These are phyloP conservation scores for Rana temporaria DNA, from an alignment of 2,113 vertebrate genomes.

Conservation along the genomic window DNA sequence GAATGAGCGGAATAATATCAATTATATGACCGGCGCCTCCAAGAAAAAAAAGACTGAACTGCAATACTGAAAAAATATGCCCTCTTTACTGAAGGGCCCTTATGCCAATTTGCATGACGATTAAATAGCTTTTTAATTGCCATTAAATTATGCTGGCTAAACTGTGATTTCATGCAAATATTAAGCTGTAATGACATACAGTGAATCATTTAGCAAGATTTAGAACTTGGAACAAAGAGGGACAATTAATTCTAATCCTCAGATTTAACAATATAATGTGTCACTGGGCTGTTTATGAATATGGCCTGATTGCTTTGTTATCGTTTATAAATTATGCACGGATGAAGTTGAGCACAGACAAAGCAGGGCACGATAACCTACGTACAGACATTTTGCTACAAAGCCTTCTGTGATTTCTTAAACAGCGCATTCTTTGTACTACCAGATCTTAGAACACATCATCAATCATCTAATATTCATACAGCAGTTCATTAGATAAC, in stretches of 20 bases:
- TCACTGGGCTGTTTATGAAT: slow-evolving; percentile 79
- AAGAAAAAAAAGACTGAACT: slow-evolving; percentile 63
- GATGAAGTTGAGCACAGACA: slow-evolving; percentile 68
- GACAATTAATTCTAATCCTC: slow-evolving; percentile 88
- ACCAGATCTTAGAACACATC: slow-evolving; percentile 22
- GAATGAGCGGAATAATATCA: slow-evolving; percentile 61
- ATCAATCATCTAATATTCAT: slow-evolving; percentile 47
- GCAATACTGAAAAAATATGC: slow-evolving; percentile 62
- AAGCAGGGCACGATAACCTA: slow-evolving; percentile 65
- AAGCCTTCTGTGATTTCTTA: slow-evolving; percentile 62
- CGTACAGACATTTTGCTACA: slow-evolving; percentile 64
- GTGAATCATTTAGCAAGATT: slow-evolving; percentile 91
- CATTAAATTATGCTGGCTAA: slow-evolving; percentile 91
- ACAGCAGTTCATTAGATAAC: slow-evolving; percentile 44
- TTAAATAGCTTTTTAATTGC: slow-evolving; percentile 97
- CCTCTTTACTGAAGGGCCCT: slow-evolving; percentile 73
- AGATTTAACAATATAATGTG: slow-evolving; percentile 77
- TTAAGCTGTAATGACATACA: slow-evolving; percentile 90
- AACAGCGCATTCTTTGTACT: neutral
- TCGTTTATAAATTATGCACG: slow-evolving; percentile 77
- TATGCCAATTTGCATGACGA: slow-evolving; percentile 82
- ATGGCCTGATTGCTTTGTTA: slow-evolving; percentile 78
- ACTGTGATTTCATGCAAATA: slow-evolving; percentile 97
- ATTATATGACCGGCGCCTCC: slow-evolving; percentile 61
- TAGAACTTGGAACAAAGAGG: slow-evolving; percentile 85